These are phyloP conservation scores for Syrphus vitripennis DNA, from an alignment of 2,888 invertebrate genomes.

Conservation along the genomic window DNA sequence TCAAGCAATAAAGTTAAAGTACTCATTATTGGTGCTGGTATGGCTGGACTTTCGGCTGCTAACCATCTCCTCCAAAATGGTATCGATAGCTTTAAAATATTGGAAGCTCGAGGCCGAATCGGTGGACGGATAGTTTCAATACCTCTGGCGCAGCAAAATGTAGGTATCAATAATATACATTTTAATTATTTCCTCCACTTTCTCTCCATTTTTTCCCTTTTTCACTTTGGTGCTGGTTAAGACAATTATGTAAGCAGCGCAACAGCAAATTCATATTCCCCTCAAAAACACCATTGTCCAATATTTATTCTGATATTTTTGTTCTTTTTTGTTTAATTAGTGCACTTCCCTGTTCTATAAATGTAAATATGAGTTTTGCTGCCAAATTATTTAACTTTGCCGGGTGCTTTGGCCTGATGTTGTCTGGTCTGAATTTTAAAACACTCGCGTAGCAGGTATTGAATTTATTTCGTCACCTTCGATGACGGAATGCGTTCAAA, in stretches of 20 bases:
- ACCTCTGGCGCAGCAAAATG: conserved; percentile 84
- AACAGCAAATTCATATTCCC: conserved; percentile 53
- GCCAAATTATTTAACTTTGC: conserved; percentile 29
- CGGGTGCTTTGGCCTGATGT: neutral
- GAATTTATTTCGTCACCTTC: conserved; percentile 31
- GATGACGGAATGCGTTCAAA: conserved; percentile 35
- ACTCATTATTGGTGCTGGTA: conserved; percentile 91
- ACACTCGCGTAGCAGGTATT: neutral
- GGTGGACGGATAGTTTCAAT: conserved; percentile 92
- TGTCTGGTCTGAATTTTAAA: neutral
- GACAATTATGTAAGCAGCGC: conserved; percentile 62
- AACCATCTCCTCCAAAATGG: conserved; percentile 91
- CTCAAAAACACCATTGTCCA: neutral
- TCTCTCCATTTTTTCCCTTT: neutral
- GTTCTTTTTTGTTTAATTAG: neutral
- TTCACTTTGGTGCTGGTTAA: neutral
- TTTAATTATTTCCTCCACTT: neutral
- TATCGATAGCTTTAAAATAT: conserved; percentile 88
- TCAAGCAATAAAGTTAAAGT: conserved; percentile 84
- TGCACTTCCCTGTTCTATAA: conserved; percentile 42
- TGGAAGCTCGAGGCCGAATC: conserved; percentile 90
- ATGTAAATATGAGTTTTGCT: conserved; percentile 4
- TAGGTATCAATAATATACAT: conserved; percentile 69
- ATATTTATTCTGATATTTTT: neutral
- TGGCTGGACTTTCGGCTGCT: conserved; percentile 91